A percentile compares a stretch with the other conserved stretches of the same genome.
phyloP scores from a whole-genome alignment of 2,113 vertebrate species.

The Tyrannus savana region DNA sequence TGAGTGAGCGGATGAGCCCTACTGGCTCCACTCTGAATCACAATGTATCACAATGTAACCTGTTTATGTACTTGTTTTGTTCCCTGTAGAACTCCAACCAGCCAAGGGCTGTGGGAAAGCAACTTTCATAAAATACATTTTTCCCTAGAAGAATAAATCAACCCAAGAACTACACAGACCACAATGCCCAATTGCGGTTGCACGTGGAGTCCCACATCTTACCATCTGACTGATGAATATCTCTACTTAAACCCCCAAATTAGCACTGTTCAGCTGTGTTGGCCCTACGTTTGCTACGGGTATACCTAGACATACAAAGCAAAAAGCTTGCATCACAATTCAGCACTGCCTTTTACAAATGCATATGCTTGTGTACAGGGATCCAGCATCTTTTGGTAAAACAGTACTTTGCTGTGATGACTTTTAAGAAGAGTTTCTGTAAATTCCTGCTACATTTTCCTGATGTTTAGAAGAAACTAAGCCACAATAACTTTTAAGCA shows the following conservation, averaged over 20 bases:
- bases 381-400: background rate
- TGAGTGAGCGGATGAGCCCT: background rate
- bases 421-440: background rate
- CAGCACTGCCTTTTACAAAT: background rate
- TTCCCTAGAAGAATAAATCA: background rate
- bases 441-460: background rate
- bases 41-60: background rate
- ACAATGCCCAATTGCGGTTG: rapidly evolving
- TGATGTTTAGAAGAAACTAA: background rate
- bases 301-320: background rate
- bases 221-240: background rate
- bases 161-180: background rate
- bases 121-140: background rate
- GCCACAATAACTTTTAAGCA: background rate
- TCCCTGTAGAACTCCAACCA: background rate
- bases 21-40: background rate
- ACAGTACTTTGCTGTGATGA: background rate
- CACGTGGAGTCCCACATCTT: background rate
- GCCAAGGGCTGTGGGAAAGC: background rate
- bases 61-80: background rate
- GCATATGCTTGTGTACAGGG: background rate
- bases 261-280: background rate
- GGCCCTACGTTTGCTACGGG: background rate
- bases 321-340: background rate
- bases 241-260: background rate